Percentiles rank a stretch among this genome's conserved stretches.
These are phyloP conservation scores for Rhagium mordax DNA, from an alignment of 2,888 invertebrate species.

Conservation along the genomic window DNA sequence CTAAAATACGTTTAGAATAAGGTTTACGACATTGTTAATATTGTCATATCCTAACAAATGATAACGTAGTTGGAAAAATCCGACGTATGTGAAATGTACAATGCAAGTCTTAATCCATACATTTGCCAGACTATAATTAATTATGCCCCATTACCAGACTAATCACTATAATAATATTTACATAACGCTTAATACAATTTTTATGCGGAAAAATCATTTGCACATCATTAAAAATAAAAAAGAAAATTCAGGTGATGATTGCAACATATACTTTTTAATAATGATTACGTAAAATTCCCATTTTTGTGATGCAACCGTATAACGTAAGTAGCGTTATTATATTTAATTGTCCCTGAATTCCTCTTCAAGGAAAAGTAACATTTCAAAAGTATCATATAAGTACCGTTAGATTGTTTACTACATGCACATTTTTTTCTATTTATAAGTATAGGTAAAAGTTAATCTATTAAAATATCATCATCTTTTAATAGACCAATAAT, in stretches of 20 bases:
- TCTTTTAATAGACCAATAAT: not conserved
- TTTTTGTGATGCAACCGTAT: not conserved
- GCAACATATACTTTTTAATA: not conserved
- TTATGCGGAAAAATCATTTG: not conserved
- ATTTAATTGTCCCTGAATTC: no score
- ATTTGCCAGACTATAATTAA: no score
- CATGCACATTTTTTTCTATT: not conserved
- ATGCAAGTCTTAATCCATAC: no score
- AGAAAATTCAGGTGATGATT: no score
- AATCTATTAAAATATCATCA: conserved; percentile 9
- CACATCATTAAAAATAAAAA: not conserved
- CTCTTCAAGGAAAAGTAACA: not conserved
- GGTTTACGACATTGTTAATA: no score
- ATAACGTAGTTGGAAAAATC: no score
- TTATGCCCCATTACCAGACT: no score
- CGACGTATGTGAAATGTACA: no score
- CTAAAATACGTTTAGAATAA: no score
- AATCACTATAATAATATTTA: no score
- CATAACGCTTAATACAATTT: not conserved
- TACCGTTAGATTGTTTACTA: conserved; percentile 4
- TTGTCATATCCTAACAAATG: no score
- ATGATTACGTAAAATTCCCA: not conserved
- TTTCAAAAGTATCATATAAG: not conserved
- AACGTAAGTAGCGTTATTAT: not conserved
- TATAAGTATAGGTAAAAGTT: not conserved